Evolutionary conservation across 2,113 vertebrate genomes (phyloP).

Genomic region (Xenopus borealis): DNA sequence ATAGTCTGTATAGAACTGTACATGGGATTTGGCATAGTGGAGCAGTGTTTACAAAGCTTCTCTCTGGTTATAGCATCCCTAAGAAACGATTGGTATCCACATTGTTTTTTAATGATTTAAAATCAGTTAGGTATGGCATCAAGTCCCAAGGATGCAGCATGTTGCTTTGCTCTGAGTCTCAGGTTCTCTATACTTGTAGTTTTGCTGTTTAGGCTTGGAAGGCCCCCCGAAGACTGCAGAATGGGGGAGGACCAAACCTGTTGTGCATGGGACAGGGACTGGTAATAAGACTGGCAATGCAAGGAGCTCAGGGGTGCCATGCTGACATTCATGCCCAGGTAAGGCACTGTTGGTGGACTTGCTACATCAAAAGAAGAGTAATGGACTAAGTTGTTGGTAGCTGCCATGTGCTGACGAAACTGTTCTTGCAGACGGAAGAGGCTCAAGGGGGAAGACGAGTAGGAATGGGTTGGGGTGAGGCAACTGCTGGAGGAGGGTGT

Average conservation of each 20-base stretch:
- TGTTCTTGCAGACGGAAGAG: constrained; percentile 98
- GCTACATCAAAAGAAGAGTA: constrained; percentile 95
- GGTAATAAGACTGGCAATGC: constrained; percentile 97
- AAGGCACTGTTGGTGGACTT: constrained; percentile 82
- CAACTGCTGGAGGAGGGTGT: constrained; percentile 70
- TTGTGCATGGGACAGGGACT: constrained; percentile 91
- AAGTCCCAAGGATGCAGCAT: constrained; percentile 89
- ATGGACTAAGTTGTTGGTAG: constrained; percentile 96
- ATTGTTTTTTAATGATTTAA: neutral
- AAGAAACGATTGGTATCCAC: neutral
- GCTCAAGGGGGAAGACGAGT: constrained; percentile 94
- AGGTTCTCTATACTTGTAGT: constrained; percentile 98
- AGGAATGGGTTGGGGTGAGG: constrained; percentile 85
- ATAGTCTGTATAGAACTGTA: neutral
- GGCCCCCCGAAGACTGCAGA: constrained; percentile 76
- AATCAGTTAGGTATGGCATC: constrained; percentile 91
- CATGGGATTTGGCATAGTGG: neutral
- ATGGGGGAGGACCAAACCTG: constrained; percentile 92
- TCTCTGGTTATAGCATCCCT: neutral
- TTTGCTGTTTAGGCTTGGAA: constrained; percentile 93
- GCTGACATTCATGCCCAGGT: constrained; percentile 92
- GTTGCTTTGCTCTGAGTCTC: constrained; percentile 93
- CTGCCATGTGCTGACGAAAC: constrained; percentile 98
- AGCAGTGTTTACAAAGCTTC: neutral
- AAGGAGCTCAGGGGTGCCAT: constrained; percentile 87